Evolutionary conservation across 2,113 vertebrate genomes (phyloP).

Genomic region (Brienomyrus brachyistius): DNA sequence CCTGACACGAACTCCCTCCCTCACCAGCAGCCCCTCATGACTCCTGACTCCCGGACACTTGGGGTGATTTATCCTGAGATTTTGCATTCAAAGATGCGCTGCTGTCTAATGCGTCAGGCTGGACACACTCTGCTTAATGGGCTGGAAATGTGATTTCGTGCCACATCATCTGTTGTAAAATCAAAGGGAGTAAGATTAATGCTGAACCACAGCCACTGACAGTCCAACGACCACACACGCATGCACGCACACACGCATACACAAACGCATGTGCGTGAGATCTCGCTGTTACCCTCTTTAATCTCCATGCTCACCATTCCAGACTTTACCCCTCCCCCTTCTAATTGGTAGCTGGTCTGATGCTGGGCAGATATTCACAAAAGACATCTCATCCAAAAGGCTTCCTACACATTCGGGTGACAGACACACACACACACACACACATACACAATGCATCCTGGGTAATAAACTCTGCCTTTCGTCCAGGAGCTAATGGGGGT

Average conservation of each 20-base stretch:
- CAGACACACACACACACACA: neutral
- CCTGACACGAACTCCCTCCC: neutral
- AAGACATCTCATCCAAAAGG: neutral
- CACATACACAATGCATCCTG: neutral
- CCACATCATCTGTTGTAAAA: conserved; percentile 38
- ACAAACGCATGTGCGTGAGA: neutral
- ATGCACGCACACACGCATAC: neutral
- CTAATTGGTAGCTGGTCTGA: neutral
- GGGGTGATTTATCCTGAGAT: conserved; percentile 38
- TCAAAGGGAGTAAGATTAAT: conserved; percentile 34
- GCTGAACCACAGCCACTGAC: conserved; percentile 29
- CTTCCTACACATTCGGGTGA: neutral
- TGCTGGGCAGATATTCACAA: neutral
- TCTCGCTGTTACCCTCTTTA: neutral
- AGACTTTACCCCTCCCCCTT: neutral
- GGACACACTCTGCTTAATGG: conserved; percentile 32
- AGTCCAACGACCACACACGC: neutral
- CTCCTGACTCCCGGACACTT: conserved; percentile 10
- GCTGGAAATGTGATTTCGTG: conserved; percentile 39
- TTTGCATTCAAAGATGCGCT: conserved; percentile 31
- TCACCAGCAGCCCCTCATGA: neutral
- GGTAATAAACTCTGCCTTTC: neutral
- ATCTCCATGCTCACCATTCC: neutral
- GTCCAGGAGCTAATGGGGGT: neutral
- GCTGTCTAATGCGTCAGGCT: conserved; percentile 30